Base-by-base conservation (phyloP, 2,888 invertebrate species). In the Chloromyia formosa region DNA sequence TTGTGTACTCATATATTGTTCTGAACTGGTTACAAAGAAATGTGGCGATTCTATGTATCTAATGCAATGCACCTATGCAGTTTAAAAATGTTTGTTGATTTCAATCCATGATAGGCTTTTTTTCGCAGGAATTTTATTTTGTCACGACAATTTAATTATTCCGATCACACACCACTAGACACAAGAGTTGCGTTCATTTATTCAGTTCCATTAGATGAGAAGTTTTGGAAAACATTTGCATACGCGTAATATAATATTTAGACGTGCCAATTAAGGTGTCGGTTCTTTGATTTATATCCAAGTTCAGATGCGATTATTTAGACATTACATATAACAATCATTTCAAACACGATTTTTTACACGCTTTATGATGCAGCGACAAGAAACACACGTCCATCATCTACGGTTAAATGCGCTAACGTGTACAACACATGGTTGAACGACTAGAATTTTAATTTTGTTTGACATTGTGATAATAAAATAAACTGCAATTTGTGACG, bases 121-220 rank as follows among this genome's bases (percentile, higher is more conserved):
- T 35, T 54, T 69, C 68, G 7, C 23, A 69, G 35, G 53, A 69
- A 69, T 69, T 35, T 40, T 10, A 27, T 54, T 53, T 69, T 69
- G 54, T 54, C 68, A 69, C 68, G 68, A 54, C 68, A 69, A 20
- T 53, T 69, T 27, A 54, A 69, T 69, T 69, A 69, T 69, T 69
- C 68, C 0, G 68, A 69, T 69, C 68, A 69, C 54, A 69, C 35
- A 23, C 54, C 10, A 12, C 16, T 23, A 16, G n/a, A n/a, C 53
- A 69, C 53, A 54, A n/a, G 40, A 18, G 60, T 27, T 40, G 49
- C 49, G 4, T 49, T 49, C 5, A n/a, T n/a, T n/a, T n/a, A 49
- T 49, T 49, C 16, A 35, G 49, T 49, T 49, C 49, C 16, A 49
- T 12, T n/a, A 49, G 16, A n/a, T 49, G 49, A n/a, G 27, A 35